phyloP scores from a whole-genome alignment of 2,888 invertebrate species.

The Drosophila prostipennis region DNA sequence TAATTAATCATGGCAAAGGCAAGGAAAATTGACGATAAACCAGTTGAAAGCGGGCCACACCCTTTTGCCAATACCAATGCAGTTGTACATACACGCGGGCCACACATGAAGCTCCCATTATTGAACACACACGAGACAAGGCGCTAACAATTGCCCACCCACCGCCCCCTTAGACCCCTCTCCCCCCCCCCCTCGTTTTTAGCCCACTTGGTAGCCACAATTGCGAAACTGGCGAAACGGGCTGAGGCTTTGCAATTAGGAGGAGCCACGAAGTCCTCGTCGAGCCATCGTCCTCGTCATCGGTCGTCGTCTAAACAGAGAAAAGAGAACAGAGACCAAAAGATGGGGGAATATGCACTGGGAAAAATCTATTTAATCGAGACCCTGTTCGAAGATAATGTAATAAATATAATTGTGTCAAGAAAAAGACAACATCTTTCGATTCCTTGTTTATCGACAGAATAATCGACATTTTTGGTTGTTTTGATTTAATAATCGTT shows the following conservation, averaged over 20 bases:
- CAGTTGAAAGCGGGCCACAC: conserved; percentile 46
- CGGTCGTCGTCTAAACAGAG: conserved; percentile 65
- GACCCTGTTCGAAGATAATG: too few relatives aligned
- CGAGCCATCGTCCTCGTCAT: conserved; percentile 40
- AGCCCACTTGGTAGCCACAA: conserved; percentile 63
- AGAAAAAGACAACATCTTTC: too few relatives aligned
- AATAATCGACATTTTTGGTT: too few relatives aligned
- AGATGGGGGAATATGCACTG: conserved; percentile 6
- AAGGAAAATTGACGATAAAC: conserved; percentile 13
- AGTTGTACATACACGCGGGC: conserved; percentile 14
- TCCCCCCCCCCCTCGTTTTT: conserved; percentile 3
- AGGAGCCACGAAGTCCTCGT: conserved; percentile 76
- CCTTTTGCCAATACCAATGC: conserved; percentile 27
- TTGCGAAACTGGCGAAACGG: conserved; percentile 57
- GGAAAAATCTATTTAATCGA: background rate
- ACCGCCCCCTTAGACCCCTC: background rate
- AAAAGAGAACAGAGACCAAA: conserved; percentile 9
- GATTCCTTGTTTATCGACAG: too few relatives aligned
- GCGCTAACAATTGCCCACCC: conserved; percentile 23
- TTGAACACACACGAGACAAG: conserved; percentile 69
- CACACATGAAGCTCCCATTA: conserved; percentile 53
- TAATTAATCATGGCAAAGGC: conserved; percentile 32
- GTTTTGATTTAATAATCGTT: too few relatives aligned
- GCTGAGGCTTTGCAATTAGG: conserved; percentile 77
- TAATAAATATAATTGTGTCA: too few relatives aligned